Evolutionary conservation across 2,888 invertebrate species (phyloP), one percentile per base, ranked within the genome.

Genomic region (Neelides folsomi): DNA sequence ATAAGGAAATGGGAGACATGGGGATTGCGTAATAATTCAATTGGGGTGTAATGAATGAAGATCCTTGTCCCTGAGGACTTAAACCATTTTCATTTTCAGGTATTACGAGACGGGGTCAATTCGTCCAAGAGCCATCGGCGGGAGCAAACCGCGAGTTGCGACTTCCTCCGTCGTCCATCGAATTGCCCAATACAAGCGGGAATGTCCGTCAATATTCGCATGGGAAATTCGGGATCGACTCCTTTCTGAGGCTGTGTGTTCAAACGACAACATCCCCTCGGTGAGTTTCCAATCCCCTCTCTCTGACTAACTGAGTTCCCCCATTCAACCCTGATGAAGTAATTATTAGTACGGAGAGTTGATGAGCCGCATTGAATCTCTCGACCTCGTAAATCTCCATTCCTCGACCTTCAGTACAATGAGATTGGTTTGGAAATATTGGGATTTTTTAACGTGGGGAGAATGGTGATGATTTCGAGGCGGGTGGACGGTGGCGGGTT

Each of bases 71-170:
- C 27, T 27, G n/a, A n/a, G n/a, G n/a, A n/a, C n/a, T n/a, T n/a
- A n/a, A n/a, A n/a, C n/a, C 13, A 13, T 6, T 44, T 27, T 19
- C 12, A 10, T 38, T 43, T 52, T 9, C 77, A 90, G 88, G 77
- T 93, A 93, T 76, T 95, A 95, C 78, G 94, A 95, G 77, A 94
- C 94, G 58, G 94, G 94, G 62, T 92, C 92, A 63, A 95, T 95
- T 71, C 86, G 92, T 73, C 95, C 94, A 38, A 81, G 94, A 56
- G 94, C 94, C 64, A 95, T 95, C 71, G 94, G 95, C 57, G 95
- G 95, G 57, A 92, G 90, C 52, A 94, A 94, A 72, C 94, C 94
- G 10, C 79, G 94, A 64, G 94, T 93, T 54, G 93, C 92, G 57
- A 93, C 93, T 47, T 85, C 86, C 49, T 85, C 84, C 43, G 95